phyloP scores from a whole-genome alignment of 92 coral and sea anemone species.

The Paramuricea clavata region DNA sequence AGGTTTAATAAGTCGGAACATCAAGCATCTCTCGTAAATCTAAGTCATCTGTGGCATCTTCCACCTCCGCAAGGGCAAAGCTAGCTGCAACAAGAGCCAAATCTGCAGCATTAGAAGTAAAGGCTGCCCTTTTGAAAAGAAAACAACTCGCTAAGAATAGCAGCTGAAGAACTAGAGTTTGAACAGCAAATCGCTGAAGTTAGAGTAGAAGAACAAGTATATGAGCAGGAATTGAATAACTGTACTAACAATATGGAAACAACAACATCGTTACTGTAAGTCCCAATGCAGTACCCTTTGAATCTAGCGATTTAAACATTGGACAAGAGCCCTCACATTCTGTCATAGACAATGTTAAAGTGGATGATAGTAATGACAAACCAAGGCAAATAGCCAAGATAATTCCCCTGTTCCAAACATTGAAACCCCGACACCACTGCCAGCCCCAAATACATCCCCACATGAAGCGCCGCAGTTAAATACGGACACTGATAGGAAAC shows the following conservation, averaged over 20 bases:
- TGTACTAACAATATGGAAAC: conserved; percentile 6
- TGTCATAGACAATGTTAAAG: too few relatives aligned
- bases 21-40: conserved; percentile 41
- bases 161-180: conserved; percentile 61
- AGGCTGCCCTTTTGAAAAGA: conserved; percentile 61
- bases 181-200: conserved; percentile 70
- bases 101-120: conserved; percentile 56
- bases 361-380: too few relatives aligned
- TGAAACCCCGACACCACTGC: too few relatives aligned
- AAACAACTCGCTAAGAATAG: conserved; percentile 68
- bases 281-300: too few relatives aligned
- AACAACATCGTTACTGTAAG: too few relatives aligned
- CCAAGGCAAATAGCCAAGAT: too few relatives aligned
- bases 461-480: not conserved
- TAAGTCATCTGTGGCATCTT: conserved; percentile 33
- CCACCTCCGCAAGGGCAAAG: conserved; percentile 55
- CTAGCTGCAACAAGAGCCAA: conserved; percentile 60
- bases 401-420: too few relatives aligned
- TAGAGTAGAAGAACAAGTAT: conserved; percentile 71
- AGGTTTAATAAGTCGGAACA: not conserved
- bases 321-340: too few relatives aligned
- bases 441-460: conserved; percentile 1
- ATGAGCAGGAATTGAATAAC: conserved; percentile 56
- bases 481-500: too few relatives aligned
- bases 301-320: too few relatives aligned